Conservation (phyloP, 2,113 vertebrate species). For the Alligator sinensis region DNA sequence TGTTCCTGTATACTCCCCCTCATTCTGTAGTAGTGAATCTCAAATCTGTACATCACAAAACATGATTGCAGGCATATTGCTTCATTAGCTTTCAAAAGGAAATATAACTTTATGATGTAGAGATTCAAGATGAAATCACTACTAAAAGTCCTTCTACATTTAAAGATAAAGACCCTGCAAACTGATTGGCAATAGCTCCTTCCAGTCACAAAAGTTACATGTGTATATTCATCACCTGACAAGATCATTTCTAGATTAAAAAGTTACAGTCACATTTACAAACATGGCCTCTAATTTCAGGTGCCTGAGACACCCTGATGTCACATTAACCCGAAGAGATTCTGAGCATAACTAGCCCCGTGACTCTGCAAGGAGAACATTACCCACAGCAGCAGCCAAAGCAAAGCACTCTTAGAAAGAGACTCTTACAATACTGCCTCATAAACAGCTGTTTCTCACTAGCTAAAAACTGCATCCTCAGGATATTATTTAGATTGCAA, state of each 20-base stretch:
- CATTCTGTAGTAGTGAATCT: neutral
- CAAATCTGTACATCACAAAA: neutral
- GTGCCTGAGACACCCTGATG: accelerated
- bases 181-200: too few species aligned
- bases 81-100: neutral
- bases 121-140: neutral
- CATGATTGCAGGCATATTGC: accelerated
- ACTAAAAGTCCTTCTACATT: neutral
- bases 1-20: neutral
- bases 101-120: neutral
- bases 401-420: neutral
- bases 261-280: neutral
- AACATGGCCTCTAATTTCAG: neutral
- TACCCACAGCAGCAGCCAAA: neutral
- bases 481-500: neutral
- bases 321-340: neutral
- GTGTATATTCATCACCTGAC: neutral
- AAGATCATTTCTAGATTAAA: too few species aligned
- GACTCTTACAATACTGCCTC: neutral
- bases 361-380: neutral
- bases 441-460: neutral
- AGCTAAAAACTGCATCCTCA: neutral
- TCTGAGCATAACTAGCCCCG: neutral
- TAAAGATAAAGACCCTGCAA: neutral
- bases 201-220: neutral